Evolutionary conservation across 2,113 vertebrate species (phyloP), one percentile per base, ranked within the genome.

Genomic region (Caranx ignobilis): DNA sequence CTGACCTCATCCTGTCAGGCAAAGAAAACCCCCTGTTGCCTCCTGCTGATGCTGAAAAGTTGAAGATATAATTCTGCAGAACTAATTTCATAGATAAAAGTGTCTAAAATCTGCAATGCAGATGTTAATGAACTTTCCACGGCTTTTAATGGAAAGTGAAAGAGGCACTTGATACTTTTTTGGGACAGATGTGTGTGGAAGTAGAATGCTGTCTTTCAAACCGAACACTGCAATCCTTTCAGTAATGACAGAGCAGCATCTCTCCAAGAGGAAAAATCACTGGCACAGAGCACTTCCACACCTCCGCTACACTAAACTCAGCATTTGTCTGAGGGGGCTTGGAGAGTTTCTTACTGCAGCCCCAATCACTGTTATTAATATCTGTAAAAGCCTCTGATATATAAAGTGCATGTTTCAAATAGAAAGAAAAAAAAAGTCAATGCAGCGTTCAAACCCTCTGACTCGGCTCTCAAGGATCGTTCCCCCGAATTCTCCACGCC

Each of bases 331-430:
- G 86, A 84, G 75, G 32, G 60, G 79, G 71, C 76, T 72, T 37
- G 37, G 54, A 75, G 55, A 64, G 61, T 75, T 85, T 77, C 50
- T 71, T 16, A 71, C 73, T 13, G 4, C 41, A 6, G 35, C 71
- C 69, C 34, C 59, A 81, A 86, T 78, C 80, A 56, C 81, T 59
- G 32, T 82, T 82, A 87, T 82, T 87, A 89, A 87, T 89, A 83
- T 80, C 59, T 78, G 77, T 91, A 81, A 88, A 92, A 91, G 89
- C 88, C 55, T 76, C 9, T 56, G 61, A 75, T 72, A 63, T 48
- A 63, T 48, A 66, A 84, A 84, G 72, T 70, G 43, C 82, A 41
- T 21, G 60, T 70, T 84, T 62, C 12, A 31, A 55, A 26, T 26
- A 26, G 37, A 52, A 37, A 75, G n/a, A 41, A 54, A 39, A 75